Evolutionary conservation across 2,113 vertebrate genomes (phyloP).

Genomic region (Perognathus longimembris): DNA sequence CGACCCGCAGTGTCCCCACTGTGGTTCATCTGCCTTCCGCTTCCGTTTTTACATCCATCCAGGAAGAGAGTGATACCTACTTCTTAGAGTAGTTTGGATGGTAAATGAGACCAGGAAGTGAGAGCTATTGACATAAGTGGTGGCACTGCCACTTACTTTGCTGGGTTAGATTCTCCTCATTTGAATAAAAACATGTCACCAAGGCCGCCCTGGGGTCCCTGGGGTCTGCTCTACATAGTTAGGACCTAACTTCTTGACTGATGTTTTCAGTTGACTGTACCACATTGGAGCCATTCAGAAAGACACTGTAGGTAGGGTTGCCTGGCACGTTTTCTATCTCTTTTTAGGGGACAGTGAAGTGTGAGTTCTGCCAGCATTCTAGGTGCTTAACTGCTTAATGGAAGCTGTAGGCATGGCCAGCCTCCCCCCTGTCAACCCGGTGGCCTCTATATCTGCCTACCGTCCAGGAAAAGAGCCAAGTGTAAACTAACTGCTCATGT

Average conservation of each 20-base stretch:
- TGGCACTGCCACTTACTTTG: background rate
- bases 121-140: no score
- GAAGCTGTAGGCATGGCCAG: slow-evolving; percentile 78
- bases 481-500: slow-evolving; percentile 82
- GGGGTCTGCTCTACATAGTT: background rate
- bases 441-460: slow-evolving; percentile 84
- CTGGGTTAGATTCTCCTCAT: background rate
- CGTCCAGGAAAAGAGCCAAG: slow-evolving; percentile 83
- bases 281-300: slow-evolving; percentile 56
- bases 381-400: slow-evolving; percentile 83
- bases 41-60: background rate
- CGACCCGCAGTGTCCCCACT: background rate
- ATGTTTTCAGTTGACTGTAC: slow-evolving; percentile 1
- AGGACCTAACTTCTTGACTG: slow-evolving; percentile 44
- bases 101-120: background rate
- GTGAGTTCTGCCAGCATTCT: slow-evolving; percentile 81
- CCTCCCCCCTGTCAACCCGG: slow-evolving; percentile 78
- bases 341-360: slow-evolving; percentile 82
- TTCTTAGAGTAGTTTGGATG: background rate
- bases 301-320: slow-evolving; percentile 53
- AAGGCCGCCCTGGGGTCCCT: background rate
- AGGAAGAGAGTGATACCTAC: background rate
- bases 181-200: background rate
- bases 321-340: slow-evolving; percentile 72
- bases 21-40: background rate